These are phyloP conservation scores for Neodontobutis hainanensis DNA, from an alignment of 2,113 vertebrate species.

Conservation along the genomic window DNA sequence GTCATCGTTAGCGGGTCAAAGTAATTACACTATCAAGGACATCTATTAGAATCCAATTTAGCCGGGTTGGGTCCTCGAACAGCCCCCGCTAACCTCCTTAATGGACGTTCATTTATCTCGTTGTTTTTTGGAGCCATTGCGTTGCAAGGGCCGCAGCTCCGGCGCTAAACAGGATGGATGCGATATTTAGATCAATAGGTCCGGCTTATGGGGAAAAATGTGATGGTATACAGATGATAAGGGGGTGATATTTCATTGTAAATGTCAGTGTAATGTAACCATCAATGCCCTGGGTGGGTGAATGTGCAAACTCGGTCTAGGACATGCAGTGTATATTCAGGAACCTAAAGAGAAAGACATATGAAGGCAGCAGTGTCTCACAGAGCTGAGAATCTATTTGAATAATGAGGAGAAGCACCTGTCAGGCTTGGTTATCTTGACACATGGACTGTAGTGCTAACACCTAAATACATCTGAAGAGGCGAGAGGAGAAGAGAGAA, in stretches of 20 bases:
- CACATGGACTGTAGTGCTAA: conserved; percentile 54
- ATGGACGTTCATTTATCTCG: conserved; percentile 73
- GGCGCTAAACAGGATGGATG: conserved; percentile 71
- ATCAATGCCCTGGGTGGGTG: conserved; percentile 40
- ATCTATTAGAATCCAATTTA: conserved; percentile 75
- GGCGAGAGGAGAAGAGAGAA: neutral
- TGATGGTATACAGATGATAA: conserved; percentile 61
- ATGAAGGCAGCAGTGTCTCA: conserved; percentile 31
- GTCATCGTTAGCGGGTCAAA: conserved; percentile 60
- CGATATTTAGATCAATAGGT: conserved; percentile 74
- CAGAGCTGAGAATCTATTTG: conserved; percentile 59
- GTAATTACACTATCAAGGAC: conserved; percentile 75
- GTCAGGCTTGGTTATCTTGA: conserved; percentile 67
- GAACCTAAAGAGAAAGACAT: conserved; percentile 29
- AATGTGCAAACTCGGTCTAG: conserved; percentile 16
- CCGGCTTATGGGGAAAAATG: conserved; percentile 61
- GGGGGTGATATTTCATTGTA: conserved; percentile 72
- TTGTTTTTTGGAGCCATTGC: conserved; percentile 58
- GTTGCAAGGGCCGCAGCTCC: conserved; percentile 41
- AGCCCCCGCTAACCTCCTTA: conserved; percentile 57
- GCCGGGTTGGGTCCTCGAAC: conserved; percentile 66
- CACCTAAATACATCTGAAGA: conserved; percentile 59
- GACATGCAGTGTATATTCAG: conserved; percentile 16
- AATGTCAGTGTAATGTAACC: conserved; percentile 68
- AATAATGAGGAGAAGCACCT: conserved; percentile 75